phyloP scores from a whole-genome alignment of 2,888 invertebrate genomes.

The Cheilosia vulpina region DNA sequence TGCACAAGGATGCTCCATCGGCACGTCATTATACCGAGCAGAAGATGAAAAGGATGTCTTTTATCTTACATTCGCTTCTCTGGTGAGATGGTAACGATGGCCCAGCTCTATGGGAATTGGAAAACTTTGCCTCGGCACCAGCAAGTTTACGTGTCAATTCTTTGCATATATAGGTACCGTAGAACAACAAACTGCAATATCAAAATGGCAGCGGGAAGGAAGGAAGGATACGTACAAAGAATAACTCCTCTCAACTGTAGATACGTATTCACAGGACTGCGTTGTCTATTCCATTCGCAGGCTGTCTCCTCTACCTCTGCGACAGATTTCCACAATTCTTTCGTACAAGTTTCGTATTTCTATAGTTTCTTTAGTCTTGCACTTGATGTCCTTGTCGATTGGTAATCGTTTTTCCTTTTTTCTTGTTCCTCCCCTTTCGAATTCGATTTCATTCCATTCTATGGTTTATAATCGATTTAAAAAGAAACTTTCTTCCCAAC shows the following conservation, averaged over 20 bases:
- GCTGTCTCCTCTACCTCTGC: constrained; percentile 22
- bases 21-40: constrained; percentile 42
- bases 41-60: constrained; percentile 41
- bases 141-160: constrained; percentile 69
- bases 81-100: constrained; percentile 18
- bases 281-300: constrained; percentile 37
- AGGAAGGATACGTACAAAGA: constrained; percentile 44
- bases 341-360: constrained; percentile 2
- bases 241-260: constrained; percentile 46
- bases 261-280: constrained; percentile 20
- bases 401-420: constrained; percentile 7
- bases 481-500: constrained; percentile 29
- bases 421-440: constrained; percentile 29
- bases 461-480: constrained; percentile 57
- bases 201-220: constrained; percentile 8
- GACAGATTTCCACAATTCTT: constrained; percentile 51
- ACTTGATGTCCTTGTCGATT: constrained; percentile 58
- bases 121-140: constrained; percentile 56
- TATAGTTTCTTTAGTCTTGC: constrained; percentile 31
- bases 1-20: constrained; percentile 47
- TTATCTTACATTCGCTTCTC: constrained; percentile 31
- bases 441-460: constrained; percentile 49
- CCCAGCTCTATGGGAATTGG: constrained; percentile 42
- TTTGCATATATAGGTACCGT: neutral
- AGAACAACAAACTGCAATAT: constrained; percentile 17